Percentiles rank a stretch among this genome's conserved stretches.
Conservation (phyloP, 2,797 vertebrate genomes). For the Sebastes wilsoni region DNA sequence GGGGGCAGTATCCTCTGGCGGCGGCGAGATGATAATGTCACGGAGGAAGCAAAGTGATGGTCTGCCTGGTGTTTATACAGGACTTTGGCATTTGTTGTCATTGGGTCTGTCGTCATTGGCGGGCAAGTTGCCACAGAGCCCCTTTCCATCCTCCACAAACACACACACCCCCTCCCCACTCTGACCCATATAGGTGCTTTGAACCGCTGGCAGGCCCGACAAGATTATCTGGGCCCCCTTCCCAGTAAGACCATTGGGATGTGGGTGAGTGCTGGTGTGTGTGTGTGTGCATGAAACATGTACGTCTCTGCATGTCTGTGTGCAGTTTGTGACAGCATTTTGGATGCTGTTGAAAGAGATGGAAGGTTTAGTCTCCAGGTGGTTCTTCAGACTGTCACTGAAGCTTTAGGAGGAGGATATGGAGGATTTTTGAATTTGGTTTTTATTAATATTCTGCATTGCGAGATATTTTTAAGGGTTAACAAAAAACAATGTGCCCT, state of each 20-base stretch:
- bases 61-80: slow-evolving; percentile 62
- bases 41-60: slow-evolving; percentile 56
- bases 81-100: slow-evolving; percentile 54
- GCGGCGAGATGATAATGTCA: slow-evolving; percentile 50
- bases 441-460: slow-evolving; percentile 15
- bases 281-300: slow-evolving; percentile 16
- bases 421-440: slow-evolving; percentile 18
- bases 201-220: slow-evolving; percentile 72
- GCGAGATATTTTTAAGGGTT: not conserved
- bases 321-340: slow-evolving; percentile 30
- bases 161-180: slow-evolving; percentile 11
- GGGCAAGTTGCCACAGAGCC: slow-evolving; percentile 44
- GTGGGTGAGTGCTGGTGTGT: slow-evolving; percentile 14
- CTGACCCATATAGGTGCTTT: slow-evolving; percentile 81
- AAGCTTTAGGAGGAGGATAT: slow-evolving; percentile 23
- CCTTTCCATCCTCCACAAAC: slow-evolving; percentile 9
- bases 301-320: slow-evolving; percentile 1
- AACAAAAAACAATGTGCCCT: not conserved
- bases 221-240: slow-evolving; percentile 71
- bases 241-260: slow-evolving; percentile 70
- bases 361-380: slow-evolving; percentile 61
- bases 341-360: slow-evolving; percentile 65
- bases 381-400: slow-evolving; percentile 40
- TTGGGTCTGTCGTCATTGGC: slow-evolving; percentile 45
- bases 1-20: slow-evolving; percentile 34